These are phyloP conservation scores for Anoplopoma fimbria DNA, from an alignment of 2,113 vertebrate species.

Conservation along the genomic window DNA sequence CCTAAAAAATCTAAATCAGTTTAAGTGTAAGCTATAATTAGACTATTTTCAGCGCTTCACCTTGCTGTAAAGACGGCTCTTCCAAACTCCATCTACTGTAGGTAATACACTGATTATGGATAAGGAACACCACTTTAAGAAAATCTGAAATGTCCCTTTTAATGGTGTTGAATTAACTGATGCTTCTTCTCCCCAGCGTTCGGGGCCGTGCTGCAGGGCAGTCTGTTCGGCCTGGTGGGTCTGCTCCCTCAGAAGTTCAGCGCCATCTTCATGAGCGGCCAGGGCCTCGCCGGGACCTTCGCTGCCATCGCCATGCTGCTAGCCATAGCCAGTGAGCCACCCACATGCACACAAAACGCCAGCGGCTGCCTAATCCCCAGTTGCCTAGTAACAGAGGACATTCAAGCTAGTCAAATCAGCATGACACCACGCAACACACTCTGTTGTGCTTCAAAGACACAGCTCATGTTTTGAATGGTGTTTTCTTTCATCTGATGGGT, in stretches of 20 bases:
- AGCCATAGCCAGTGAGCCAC: slow-evolving; percentile 88
- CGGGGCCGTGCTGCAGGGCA: slow-evolving; percentile 88
- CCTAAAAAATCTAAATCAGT: no score
- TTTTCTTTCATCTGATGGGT: not conserved
- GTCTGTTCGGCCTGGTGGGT: slow-evolving; percentile 89
- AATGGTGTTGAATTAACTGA: accelerated
- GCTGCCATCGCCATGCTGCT: slow-evolving; percentile 89
- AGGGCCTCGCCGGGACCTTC: slow-evolving; percentile 90
- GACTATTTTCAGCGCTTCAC: no score
- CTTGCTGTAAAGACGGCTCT: not conserved
- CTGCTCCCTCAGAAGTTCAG: slow-evolving; percentile 88
- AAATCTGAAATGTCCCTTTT: not conserved
- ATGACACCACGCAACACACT: not conserved
- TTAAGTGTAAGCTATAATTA: not conserved
- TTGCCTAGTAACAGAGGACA: slow-evolving; percentile 61
- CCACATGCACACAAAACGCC: slow-evolving; percentile 12
- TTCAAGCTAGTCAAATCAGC: slow-evolving; percentile 29
- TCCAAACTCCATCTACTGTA: not conserved
- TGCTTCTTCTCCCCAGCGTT: slow-evolving; percentile 79
- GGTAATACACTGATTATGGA: not conserved
- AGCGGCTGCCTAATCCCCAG: not conserved
- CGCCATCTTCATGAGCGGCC: slow-evolving; percentile 89
- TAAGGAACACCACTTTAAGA: not conserved
- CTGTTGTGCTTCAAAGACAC: not conserved
- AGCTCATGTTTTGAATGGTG: not conserved